These are phyloP conservation scores for Cyclophora punctaria DNA, from an alignment of 2,888 invertebrate genomes.

Conservation along the genomic window DNA sequence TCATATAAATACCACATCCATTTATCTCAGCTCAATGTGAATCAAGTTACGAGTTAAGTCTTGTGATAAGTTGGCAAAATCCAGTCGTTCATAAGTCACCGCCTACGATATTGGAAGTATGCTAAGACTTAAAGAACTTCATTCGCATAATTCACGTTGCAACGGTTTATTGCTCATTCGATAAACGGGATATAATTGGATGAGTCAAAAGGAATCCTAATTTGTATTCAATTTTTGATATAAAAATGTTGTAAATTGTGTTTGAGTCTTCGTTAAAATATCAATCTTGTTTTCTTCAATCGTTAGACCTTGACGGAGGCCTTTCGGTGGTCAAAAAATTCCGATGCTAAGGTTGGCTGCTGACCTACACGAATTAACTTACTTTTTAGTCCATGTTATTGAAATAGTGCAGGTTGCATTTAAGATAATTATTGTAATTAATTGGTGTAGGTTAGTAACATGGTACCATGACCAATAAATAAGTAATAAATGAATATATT, in stretches of 20 bases:
- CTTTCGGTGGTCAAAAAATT: too few species aligned
- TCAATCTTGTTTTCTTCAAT: too few species aligned
- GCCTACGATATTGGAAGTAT: conserved; percentile 24
- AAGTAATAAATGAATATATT: background rate
- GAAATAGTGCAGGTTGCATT: background rate
- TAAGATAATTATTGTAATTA: background rate
- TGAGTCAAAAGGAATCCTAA: background rate
- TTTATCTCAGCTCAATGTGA: conserved; percentile 9
- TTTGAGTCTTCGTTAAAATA: background rate
- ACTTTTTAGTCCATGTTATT: background rate
- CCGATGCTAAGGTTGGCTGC: too few species aligned
- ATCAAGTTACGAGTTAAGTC: conserved; percentile 30
- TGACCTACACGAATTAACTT: background rate
- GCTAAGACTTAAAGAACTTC: conserved; percentile 20
- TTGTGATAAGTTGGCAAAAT: conserved; percentile 38
- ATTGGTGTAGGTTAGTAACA: background rate
- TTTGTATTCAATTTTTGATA: background rate
- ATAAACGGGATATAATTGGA: background rate
- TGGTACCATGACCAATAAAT: background rate
- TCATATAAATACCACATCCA: conserved; percentile 4
- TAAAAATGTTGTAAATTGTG: background rate
- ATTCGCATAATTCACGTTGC: conserved; percentile 11
- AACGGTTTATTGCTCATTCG: background rate
- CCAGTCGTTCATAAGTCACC: conserved; percentile 35
- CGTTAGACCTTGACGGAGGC: too few species aligned